Evolutionary conservation across 2,797 vertebrate species (phyloP).

Genomic region (Chelidonichthys spinosus): DNA sequence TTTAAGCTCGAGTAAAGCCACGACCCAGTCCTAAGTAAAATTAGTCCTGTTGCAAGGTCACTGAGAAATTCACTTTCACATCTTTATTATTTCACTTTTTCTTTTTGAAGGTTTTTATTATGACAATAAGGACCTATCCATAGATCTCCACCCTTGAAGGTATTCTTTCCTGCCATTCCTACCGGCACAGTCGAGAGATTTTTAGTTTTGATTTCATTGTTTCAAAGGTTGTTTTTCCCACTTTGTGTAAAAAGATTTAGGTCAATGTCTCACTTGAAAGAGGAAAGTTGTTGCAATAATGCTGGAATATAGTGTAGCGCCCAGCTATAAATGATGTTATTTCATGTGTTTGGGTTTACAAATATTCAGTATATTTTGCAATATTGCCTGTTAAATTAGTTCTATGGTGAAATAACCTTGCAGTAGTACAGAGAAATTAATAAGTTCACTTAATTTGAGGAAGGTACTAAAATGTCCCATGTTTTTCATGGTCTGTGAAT

Average conservation of each 20-base stretch:
- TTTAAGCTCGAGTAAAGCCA: slow-evolving; percentile 22
- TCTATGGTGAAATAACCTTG: too few species aligned
- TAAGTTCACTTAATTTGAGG: too few species aligned
- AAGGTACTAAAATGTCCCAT: too few species aligned
- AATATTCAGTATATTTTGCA: too few species aligned
- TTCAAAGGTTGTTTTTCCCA: background rate
- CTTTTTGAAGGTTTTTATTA: background rate
- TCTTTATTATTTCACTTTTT: background rate
- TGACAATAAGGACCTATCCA: background rate
- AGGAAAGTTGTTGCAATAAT: background rate
- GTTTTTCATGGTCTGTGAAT: too few species aligned
- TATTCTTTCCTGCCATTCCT: background rate
- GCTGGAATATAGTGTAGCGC: background rate
- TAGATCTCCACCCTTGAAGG: background rate
- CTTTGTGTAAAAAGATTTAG: background rate
- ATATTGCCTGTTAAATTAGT: too few species aligned
- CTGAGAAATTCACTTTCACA: background rate
- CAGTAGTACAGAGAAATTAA: too few species aligned
- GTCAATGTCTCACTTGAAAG: background rate
- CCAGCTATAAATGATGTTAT: too few species aligned
- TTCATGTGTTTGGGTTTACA: too few species aligned
- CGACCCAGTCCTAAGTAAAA: slow-evolving; percentile 6
- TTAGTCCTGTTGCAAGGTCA: background rate
- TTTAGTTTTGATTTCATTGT: background rate
- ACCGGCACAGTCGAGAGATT: too few species aligned